Conservation (phyloP, 2,888 invertebrate species). For the Parnassius smintheus region DNA sequence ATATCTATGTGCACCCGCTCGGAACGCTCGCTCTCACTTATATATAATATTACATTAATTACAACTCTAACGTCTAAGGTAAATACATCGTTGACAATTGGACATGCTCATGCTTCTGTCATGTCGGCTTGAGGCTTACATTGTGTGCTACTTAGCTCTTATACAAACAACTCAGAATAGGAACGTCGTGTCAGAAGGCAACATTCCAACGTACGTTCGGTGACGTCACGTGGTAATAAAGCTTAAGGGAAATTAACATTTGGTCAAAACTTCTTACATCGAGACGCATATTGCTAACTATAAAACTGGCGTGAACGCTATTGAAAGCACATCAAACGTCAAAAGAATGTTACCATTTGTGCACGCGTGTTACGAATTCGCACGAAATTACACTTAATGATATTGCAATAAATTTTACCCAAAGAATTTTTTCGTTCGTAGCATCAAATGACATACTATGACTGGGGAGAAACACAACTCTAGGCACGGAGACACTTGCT, state of each 20-base stretch:
- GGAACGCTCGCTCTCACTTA: slow-evolving; percentile 14
- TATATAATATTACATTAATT: slow-evolving; percentile 16
- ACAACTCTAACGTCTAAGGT: slow-evolving; percentile 11
- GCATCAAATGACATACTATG: neutral
- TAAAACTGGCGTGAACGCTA: neutral
- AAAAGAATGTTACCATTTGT: neutral
- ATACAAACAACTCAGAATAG: neutral
- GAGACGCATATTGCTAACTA: neutral
- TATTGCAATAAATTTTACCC: neutral
- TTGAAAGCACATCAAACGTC: neutral
- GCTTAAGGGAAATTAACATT: neutral
- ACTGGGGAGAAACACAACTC: neutral
- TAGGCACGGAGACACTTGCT: neutral
- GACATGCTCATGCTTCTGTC: neutral
- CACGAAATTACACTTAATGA: slow-evolving; percentile 1
- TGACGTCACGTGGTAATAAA: neutral
- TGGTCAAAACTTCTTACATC: neutral
- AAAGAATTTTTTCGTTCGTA: too few relatives aligned
- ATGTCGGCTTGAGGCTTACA: neutral
- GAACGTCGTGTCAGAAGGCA: neutral
- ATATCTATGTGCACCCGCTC: slow-evolving; percentile 13
- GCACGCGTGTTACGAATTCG: neutral
- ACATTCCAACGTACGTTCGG: neutral
- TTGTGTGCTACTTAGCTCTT: neutral
- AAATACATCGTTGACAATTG: slow-evolving; percentile 1